phyloP scores from a whole-genome alignment of 2,888 invertebrate species.

The Amphipyra tragopoginis region DNA sequence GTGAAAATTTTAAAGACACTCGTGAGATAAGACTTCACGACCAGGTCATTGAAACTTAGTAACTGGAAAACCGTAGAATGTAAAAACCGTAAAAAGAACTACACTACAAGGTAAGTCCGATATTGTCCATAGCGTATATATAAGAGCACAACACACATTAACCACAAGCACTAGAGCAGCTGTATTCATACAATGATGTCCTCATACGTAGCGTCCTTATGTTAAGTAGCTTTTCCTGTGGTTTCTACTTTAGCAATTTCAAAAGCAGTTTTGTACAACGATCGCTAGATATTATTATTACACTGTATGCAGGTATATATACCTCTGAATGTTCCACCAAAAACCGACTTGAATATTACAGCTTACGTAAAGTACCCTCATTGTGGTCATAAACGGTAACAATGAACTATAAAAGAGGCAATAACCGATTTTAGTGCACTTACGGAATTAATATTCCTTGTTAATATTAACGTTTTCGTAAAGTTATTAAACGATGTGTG shows the following conservation, averaged over 20 bases:
- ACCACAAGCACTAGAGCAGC: not conserved
- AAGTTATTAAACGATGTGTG: slow-evolving; percentile 36
- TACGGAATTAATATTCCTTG: slow-evolving; percentile 46
- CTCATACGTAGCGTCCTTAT: not conserved
- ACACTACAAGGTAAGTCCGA: no score
- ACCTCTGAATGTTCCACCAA: slow-evolving; percentile 33
- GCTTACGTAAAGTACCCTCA: slow-evolving; percentile 50
- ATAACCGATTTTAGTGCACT: slow-evolving; percentile 48
- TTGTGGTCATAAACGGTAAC: slow-evolving; percentile 43
- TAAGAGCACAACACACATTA: no score
- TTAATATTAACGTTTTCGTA: slow-evolving; percentile 43
- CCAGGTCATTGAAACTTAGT: no score
- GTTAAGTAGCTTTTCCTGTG: slow-evolving; percentile 20
- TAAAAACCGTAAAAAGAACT: no score
- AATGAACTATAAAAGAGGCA: slow-evolving; percentile 52
- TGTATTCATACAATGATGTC: no score
- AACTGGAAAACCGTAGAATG: no score
- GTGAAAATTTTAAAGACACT: no score
- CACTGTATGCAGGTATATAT: slow-evolving; percentile 38
- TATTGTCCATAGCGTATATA: no score
- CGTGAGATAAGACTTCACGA: no score
- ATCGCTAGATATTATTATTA: slow-evolving; percentile 39
- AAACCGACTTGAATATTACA: slow-evolving; percentile 45
- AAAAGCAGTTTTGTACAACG: slow-evolving; percentile 46
- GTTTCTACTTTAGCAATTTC: slow-evolving; percentile 16